Evolutionary conservation across 2,797 vertebrate genomes (phyloP).

Genomic region (Diceros bicornis): DNA sequence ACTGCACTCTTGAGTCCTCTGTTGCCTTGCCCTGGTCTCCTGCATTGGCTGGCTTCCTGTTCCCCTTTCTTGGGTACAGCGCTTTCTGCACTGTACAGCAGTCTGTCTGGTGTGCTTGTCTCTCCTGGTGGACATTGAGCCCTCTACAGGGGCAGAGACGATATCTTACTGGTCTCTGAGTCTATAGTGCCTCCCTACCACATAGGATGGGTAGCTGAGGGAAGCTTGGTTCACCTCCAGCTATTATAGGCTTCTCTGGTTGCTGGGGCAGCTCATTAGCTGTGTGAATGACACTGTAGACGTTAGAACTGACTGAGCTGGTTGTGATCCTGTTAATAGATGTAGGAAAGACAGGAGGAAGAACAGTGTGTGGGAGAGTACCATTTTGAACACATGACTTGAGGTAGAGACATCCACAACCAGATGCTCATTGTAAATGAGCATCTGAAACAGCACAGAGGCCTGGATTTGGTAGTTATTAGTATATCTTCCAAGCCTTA

Average conservation of each 20-base stretch:
- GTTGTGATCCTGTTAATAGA: not conserved
- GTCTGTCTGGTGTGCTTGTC: not conserved
- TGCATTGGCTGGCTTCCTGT: not conserved
- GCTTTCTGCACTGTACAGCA: too few species aligned
- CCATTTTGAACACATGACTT: not conserved
- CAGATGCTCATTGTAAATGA: not conserved
- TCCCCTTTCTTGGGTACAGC: not conserved
- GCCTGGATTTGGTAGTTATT: not conserved
- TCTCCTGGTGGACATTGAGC: not conserved
- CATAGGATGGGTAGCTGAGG: not conserved
- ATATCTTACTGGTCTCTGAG: not conserved
- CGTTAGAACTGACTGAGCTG: not conserved
- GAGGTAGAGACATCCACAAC: not conserved
- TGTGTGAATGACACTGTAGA: not conserved
- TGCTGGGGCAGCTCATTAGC: not conserved
- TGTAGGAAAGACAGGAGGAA: not conserved
- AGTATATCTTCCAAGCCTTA: not conserved
- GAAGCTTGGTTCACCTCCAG: not conserved
- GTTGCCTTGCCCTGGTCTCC: not conserved
- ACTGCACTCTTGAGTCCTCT: not conserved
- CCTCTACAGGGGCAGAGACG: not conserved
- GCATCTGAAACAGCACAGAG: not conserved
- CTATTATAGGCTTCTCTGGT: not conserved
- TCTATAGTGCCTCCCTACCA: not conserved
- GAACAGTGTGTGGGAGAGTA: not conserved